Conservation (phyloP, 2,113 vertebrate genomes). For the Zonotrichia leucophrys region DNA sequence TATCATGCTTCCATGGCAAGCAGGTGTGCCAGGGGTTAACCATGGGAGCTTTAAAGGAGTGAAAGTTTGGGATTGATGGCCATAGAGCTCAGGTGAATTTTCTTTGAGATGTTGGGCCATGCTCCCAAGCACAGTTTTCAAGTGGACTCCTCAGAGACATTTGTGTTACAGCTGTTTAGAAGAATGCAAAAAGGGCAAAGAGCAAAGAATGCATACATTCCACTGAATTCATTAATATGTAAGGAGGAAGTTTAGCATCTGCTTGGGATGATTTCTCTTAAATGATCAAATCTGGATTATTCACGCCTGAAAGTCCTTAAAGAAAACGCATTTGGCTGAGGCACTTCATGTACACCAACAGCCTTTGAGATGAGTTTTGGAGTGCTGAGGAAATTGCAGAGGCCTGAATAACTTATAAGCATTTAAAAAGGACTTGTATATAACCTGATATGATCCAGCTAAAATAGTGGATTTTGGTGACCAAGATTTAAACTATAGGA, state of each 20-base stretch:
- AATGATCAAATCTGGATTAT: background rate
- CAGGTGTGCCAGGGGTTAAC: background rate
- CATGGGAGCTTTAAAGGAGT: background rate
- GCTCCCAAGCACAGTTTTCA: background rate
- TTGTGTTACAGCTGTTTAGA: background rate
- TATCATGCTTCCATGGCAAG: rapidly evolving
- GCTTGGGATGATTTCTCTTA: background rate
- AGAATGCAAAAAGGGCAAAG: background rate
- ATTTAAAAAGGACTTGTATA: background rate
- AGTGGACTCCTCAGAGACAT: background rate
- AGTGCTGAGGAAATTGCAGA: background rate
- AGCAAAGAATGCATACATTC: background rate
- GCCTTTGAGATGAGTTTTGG: background rate
- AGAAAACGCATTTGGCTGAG: background rate
- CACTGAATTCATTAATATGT: background rate
- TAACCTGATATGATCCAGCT: background rate
- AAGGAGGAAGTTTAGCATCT: background rate
- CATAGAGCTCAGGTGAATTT: background rate
- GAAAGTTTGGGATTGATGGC: background rate
- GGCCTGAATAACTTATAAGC: background rate
- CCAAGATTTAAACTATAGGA: background rate
- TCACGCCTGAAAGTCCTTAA: background rate
- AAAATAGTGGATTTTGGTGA: background rate
- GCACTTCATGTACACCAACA: background rate
- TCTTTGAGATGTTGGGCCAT: background rate